These are phyloP conservation scores for Girardia tigrina DNA, from an alignment of 2,888 invertebrate species.

Conservation along the genomic window DNA sequence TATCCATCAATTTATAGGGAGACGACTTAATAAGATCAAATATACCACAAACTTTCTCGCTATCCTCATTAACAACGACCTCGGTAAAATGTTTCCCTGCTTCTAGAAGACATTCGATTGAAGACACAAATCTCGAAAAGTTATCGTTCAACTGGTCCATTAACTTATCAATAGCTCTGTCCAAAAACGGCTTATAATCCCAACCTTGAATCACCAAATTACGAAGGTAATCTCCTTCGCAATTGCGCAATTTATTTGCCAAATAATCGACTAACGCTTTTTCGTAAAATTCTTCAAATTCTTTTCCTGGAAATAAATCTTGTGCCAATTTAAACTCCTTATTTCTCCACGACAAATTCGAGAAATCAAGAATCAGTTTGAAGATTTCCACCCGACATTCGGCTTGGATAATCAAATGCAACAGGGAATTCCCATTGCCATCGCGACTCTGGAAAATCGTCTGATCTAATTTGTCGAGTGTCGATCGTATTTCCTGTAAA, in stretches of 20 bases:
- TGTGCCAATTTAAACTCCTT: background rate
- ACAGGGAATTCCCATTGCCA: background rate
- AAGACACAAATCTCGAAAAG: background rate
- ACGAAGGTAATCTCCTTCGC: background rate
- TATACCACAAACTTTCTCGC: background rate
- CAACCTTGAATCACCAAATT: background rate
- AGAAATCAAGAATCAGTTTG: background rate
- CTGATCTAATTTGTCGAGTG: background rate
- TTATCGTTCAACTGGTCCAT: slow-evolving; percentile 12
- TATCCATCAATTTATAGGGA: background rate
- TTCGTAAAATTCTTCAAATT: background rate
- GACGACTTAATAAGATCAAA: background rate
- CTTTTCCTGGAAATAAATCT: background rate
- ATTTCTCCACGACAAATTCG: slow-evolving; percentile 6
- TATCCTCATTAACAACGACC: background rate
- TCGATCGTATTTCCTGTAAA: background rate
- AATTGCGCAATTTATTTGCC: background rate
- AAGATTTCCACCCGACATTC: background rate
- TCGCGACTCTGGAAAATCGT: background rate
- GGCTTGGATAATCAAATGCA: background rate
- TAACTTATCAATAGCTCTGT: slow-evolving; percentile 1
- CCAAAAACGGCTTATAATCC: background rate
- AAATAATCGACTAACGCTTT: background rate
- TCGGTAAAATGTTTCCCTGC: background rate
- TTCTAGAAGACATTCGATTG: background rate